Evolutionary conservation across 1,140 invertebrate genomes (phyloP), one percentile per base, ranked within the genome.

Genomic region (Pseudobourletiella spinata): DNA sequence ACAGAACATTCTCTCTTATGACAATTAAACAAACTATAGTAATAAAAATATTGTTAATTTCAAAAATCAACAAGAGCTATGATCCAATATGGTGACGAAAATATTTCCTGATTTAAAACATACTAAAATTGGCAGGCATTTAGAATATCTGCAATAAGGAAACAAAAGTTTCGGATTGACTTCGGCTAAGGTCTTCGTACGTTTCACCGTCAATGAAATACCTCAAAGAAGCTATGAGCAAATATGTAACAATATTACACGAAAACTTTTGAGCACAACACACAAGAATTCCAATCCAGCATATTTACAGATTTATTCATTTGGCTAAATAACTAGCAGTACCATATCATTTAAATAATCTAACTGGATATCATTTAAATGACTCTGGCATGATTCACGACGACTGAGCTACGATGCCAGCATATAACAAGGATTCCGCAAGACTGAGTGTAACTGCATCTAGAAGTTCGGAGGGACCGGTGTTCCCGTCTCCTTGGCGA

Each of bases 401-500:
- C 3, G 29, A 50, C 24, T 32, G 18, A 28, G 20, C 39, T 20
- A 28, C 3, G 14, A 26, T 52, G 20, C 29, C 29, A 29, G 22
- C 50, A 32, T 22, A 54, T 25, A 35, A 6, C 44, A 52, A 35
- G 20, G 15, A 28, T 44, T 42, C 29, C 29, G 50, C 48, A 61
- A 54, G 25, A 35, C 20, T 35, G 29, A 39, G 18, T n/a, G 3
- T 3, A 48, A 20, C 14, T 20, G 16, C 28, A 35, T 57, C 63
- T 72, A 72, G 66, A 74, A 74, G 51, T 73, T 71, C 32, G 69
- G 67, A 44, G 73, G 73, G 32, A 74, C 63, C 26, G 68, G 66
- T 8, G 69, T 69, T 64, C 74, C 73, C 55, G 72, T 73, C 44
- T 73, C 72, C 32, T 74, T 70, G 1, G 73, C 73, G 29, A 74